phyloP scores from a whole-genome alignment of 1,140 invertebrate species.

The Drosophila athabasca region DNA sequence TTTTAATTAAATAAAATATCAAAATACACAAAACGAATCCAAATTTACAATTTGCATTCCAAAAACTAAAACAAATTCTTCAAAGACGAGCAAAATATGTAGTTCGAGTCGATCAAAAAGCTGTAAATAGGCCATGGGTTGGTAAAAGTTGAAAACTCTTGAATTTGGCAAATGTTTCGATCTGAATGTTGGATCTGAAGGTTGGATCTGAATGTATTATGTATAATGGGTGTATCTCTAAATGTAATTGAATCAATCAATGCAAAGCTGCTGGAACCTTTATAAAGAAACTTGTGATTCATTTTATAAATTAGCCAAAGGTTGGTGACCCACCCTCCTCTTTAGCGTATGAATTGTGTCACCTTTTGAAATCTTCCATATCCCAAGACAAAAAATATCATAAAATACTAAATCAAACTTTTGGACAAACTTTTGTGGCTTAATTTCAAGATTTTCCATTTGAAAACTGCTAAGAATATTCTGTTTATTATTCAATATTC shows the following conservation, averaged over 20 bases:
- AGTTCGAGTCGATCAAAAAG: conserved; percentile 7
- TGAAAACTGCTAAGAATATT: too few relatives aligned
- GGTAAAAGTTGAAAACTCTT: conserved; percentile 37
- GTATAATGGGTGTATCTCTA: conserved; percentile 9
- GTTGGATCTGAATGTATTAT: conserved; percentile 18
- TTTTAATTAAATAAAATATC: conserved; percentile 2
- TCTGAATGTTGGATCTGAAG: too few relatives aligned
- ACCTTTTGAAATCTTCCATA: too few relatives aligned
- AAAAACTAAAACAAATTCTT: conserved; percentile 12
- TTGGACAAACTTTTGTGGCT: too few relatives aligned
- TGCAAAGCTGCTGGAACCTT: conserved; percentile 35
- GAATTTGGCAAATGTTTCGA: conserved; percentile 28
- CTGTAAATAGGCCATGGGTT: conserved; percentile 56
- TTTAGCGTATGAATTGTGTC: too few relatives aligned
- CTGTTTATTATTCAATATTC: too few relatives aligned
- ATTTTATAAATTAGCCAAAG: too few relatives aligned
- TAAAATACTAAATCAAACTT: too few relatives aligned
- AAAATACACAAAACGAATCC: conserved; percentile 2
- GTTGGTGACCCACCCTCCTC: too few relatives aligned
- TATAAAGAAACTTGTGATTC: too few relatives aligned
- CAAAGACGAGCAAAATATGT: conserved; percentile 27
- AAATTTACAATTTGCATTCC: conserved; percentile 26
- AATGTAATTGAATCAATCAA: conserved; percentile 24
- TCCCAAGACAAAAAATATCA: too few relatives aligned
- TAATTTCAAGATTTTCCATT: too few relatives aligned